Base-by-base conservation (phyloP, 2,888 invertebrate species). In the Agriopis leucophaearia region DNA sequence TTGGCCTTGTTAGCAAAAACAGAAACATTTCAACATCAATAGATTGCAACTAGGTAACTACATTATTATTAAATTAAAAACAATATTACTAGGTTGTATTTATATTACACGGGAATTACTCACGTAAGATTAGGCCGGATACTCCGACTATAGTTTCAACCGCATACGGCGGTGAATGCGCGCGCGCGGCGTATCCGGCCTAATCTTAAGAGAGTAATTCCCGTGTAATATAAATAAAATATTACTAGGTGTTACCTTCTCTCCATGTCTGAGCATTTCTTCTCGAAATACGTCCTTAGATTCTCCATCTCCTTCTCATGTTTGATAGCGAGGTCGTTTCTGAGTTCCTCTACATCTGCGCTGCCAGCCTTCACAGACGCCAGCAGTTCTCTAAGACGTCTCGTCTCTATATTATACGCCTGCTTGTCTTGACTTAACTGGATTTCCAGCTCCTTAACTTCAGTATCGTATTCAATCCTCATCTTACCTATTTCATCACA, bases 241-340 rank as follows among this genome's bases (percentile, higher is more conserved):
- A 48, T 36, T 15, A 15, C 12, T 36, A 36, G 13, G 8, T 7
- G 8, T 88, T 86, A 96, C 95, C 97, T 96, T 80, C 97, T 96
- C 82, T 97, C 97, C 87, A 97, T 94, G 78, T 97, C 97, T 0
- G 96, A 94, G 82, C 97, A 97, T 82, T 97, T 97, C 80, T 96
- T 95, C 81, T 97, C 97, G 81, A 97, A 97, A 80, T 97, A 97
- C 10, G 95, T 96, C 54, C 97, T 93, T 62, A 97, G 85, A 81
- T 97, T 96, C 84, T 97, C 97, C 96, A 97, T 96, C 84, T 97
- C 96, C 72, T 95, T 95, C 44, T 95, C 94, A 87, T 97, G 97
- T 78, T 96, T 95, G 6, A 88, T 81, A 63, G 95, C 95, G 38
- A 97, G 85, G 78, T 96, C 96, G 38, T 92, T 86, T 62, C 94